A percentile compares a stretch with the other conserved stretches of the same genome.
phyloP scores from a whole-genome alignment of 2,113 vertebrate genomes.

The Scomber colias region DNA sequence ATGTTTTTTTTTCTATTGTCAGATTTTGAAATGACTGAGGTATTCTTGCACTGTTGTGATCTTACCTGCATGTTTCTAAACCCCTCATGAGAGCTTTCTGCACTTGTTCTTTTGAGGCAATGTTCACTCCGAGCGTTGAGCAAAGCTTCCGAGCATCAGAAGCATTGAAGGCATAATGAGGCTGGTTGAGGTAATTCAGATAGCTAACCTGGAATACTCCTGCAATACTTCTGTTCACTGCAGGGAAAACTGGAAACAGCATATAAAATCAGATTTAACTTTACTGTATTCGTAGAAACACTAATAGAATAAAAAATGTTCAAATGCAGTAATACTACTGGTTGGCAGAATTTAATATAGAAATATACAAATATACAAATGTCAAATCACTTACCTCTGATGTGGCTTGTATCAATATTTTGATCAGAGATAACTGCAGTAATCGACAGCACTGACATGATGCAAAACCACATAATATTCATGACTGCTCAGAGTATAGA shows the following conservation, averaged over 20 bases:
- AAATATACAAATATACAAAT: background rate
- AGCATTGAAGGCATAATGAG: constrained; percentile 77
- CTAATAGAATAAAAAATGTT: background rate
- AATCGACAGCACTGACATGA: constrained; percentile 46
- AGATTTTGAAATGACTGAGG: background rate
- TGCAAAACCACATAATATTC: constrained; percentile 62
- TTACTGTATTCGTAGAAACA: background rate
- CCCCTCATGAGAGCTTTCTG: constrained; percentile 79
- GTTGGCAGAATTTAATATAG: background rate
- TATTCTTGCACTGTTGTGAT: background rate
- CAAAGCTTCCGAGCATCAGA: constrained; percentile 86
- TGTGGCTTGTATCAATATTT: constrained; percentile 16
- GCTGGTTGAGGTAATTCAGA: constrained; percentile 21
- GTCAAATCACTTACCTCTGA: constrained; percentile 62
- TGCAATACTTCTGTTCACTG: constrained; percentile 77
- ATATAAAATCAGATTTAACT: background rate
- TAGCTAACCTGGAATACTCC: constrained; percentile 84
- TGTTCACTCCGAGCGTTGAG: constrained; percentile 73
- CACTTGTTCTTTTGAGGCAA: constrained; percentile 88
- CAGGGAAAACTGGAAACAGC: constrained; percentile 71
- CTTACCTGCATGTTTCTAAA: constrained; percentile 93
- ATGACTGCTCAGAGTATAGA: constrained; percentile 41
- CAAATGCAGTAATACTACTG: background rate
- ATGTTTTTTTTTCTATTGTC: background rate
- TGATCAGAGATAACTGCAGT: constrained; percentile 37